These are phyloP conservation scores for Vandiemenella viatica DNA, from an alignment of 2,888 invertebrate genomes.

Conservation along the genomic window DNA sequence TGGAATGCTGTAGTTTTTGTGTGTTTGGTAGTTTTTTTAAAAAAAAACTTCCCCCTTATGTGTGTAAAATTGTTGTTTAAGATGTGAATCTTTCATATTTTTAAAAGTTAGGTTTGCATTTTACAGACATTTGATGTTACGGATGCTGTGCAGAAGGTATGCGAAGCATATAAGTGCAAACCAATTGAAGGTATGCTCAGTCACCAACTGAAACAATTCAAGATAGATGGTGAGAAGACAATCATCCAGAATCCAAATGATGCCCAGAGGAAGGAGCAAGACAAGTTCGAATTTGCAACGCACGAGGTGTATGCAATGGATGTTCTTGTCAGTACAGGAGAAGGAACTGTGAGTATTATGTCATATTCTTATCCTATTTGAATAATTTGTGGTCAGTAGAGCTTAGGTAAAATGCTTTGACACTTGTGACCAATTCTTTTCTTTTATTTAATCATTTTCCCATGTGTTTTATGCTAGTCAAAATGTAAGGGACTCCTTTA, in stretches of 20 bases:
- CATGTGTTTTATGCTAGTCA: no score
- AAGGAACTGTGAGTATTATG: constrained; percentile 59
- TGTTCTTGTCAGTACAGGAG: constrained; percentile 91
- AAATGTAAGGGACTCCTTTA: no score
- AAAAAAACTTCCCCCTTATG: no score
- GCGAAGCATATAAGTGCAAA: constrained; percentile 87
- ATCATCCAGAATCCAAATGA: constrained; percentile 96
- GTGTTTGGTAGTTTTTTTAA: no score
- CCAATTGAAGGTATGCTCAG: constrained; percentile 94
- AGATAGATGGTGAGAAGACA: constrained; percentile 95
- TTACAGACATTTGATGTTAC: constrained; percentile 77
- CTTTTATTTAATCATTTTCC: no score
- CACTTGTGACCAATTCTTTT: neutral
- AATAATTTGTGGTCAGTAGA: neutral
- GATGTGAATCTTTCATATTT: no score
- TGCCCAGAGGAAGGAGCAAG: constrained; percentile 91
- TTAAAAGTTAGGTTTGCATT: constrained; percentile 1
- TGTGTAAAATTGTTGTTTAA: no score
- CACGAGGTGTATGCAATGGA: constrained; percentile 98
- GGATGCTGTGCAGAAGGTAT: constrained; percentile 81
- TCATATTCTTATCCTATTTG: neutral
- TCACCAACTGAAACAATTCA: constrained; percentile 89
- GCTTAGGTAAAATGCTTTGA: no score
- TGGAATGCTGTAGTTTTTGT: no score
- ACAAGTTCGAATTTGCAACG: constrained; percentile 87